phyloP scores from a whole-genome alignment of 2,797 vertebrate species.

The Muraenolepis orangiensis region DNA sequence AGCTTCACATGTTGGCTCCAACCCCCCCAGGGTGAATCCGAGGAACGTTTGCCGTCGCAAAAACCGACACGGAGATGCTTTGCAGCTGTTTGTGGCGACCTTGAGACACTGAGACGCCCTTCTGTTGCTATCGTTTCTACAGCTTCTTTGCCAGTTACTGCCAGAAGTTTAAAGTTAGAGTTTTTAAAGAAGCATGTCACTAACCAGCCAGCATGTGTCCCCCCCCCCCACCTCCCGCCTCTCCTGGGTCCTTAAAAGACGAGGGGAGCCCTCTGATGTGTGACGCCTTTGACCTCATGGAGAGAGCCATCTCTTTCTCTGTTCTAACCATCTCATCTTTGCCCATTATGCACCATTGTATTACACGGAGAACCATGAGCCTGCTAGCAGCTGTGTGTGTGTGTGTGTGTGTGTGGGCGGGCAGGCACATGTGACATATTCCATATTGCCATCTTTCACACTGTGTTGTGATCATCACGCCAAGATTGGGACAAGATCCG shows the following conservation, averaged over 20 bases:
- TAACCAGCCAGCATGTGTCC: background rate
- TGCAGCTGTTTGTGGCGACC: background rate
- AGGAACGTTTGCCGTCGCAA: background rate
- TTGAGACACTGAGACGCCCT: background rate
- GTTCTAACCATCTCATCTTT: constrained; percentile 1
- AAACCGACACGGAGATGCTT: background rate
- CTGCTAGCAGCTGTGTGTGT: background rate
- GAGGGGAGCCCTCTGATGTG: background rate
- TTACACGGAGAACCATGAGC: background rate
- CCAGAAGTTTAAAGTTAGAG: too few relatives aligned
- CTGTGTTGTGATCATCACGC: constrained; percentile 57
- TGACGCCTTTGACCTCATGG: background rate
- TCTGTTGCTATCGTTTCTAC: too few relatives aligned
- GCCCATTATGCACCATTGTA: background rate
- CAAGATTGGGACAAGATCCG: constrained; percentile 31
- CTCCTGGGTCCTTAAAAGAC: background rate
- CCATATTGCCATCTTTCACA: constrained; percentile 52
- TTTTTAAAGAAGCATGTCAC: background rate
- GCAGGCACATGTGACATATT: constrained; percentile 41
- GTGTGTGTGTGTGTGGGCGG: too few relatives aligned
- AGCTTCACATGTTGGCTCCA: background rate
- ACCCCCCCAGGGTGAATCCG: too few relatives aligned
- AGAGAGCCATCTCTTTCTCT: background rate
- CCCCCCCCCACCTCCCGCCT: too few relatives aligned
- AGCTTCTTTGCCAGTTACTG: too few relatives aligned